A percentile compares a stretch with the other conserved stretches of the same genome.
Conservation (phyloP, 2,113 vertebrate species). For the Danio rerio region DNA sequence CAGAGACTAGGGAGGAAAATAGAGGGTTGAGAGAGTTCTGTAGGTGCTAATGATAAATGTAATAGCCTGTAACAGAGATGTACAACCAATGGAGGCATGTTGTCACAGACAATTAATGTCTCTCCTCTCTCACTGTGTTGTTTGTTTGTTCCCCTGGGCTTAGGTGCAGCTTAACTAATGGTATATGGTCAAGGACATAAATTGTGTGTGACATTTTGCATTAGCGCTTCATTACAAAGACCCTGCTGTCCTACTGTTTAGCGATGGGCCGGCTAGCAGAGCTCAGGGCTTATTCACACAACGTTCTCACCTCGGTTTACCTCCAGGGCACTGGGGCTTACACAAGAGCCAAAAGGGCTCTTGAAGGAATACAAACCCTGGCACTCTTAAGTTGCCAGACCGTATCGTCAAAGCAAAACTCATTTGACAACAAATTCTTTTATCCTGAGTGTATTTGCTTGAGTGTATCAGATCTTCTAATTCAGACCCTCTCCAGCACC, state of each 20-base stretch:
- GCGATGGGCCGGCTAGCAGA: conserved; percentile 57
- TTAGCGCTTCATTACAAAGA: conserved; percentile 78
- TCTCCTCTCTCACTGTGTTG: conserved; percentile 64
- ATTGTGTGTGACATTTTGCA: conserved; percentile 80
- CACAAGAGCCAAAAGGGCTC: conserved; percentile 21
- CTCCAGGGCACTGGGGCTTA: not conserved
- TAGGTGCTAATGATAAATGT: conserved; percentile 77
- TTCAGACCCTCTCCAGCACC: conserved; percentile 18
- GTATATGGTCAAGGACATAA: conserved; percentile 77
- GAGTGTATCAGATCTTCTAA: conserved; percentile 18
- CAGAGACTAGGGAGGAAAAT: conserved; percentile 8
- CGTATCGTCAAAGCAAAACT: not conserved
- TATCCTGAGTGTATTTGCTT: not conserved
- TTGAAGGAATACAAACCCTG: conserved; percentile 29
- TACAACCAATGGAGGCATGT: conserved; percentile 76
- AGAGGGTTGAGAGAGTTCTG: conserved; percentile 58
- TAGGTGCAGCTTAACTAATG: conserved; percentile 81
- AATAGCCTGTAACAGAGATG: conserved; percentile 85
- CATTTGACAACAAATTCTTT: not conserved
- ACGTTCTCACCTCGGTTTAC: conserved; percentile 20
- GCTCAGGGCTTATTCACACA: conserved; percentile 40
- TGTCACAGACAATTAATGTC: conserved; percentile 84
- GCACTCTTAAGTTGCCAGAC: not conserved
- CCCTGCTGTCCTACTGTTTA: conserved; percentile 68
- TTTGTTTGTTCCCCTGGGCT: conserved; percentile 75